phyloP scores from a whole-genome alignment of 2,888 invertebrate genomes.

The Tipula lateralis region DNA sequence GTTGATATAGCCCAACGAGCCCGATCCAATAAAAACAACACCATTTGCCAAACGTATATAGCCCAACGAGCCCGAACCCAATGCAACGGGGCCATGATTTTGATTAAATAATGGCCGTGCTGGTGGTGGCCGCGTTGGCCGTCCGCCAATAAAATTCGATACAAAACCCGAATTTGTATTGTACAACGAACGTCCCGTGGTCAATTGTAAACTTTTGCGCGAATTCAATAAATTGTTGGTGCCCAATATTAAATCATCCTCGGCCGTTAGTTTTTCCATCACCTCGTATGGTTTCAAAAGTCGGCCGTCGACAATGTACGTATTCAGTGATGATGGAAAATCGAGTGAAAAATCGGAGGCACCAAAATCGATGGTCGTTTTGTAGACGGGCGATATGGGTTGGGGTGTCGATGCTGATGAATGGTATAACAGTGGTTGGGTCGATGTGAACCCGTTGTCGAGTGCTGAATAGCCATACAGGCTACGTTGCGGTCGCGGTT shows the following conservation, averaged over 20 bases:
- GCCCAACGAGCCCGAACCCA: constrained; percentile 49
- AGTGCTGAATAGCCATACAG: background rate
- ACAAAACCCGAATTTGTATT: background rate
- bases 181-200: background rate
- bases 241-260: background rate
- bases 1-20: constrained; percentile 48
- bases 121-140: background rate
- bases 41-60: constrained; percentile 47
- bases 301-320: constrained; percentile 44
- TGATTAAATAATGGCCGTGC: constrained; percentile 33
- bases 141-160: background rate
- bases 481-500: background rate
- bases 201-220: background rate
- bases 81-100: constrained; percentile 40
- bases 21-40: constrained; percentile 47
- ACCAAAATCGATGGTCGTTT: background rate
- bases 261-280: constrained; percentile 26
- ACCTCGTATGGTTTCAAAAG: constrained; percentile 48
- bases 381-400: background rate
- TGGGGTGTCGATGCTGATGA: background rate
- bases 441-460: background rate
- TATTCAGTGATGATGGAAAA: constrained; percentile 32
- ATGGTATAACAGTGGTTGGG: background rate
- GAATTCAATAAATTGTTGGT: background rate
- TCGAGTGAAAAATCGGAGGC: background rate